phyloP scores from a whole-genome alignment of 2,888 invertebrate genomes.

The Stenchaetothrips biformis region DNA sequence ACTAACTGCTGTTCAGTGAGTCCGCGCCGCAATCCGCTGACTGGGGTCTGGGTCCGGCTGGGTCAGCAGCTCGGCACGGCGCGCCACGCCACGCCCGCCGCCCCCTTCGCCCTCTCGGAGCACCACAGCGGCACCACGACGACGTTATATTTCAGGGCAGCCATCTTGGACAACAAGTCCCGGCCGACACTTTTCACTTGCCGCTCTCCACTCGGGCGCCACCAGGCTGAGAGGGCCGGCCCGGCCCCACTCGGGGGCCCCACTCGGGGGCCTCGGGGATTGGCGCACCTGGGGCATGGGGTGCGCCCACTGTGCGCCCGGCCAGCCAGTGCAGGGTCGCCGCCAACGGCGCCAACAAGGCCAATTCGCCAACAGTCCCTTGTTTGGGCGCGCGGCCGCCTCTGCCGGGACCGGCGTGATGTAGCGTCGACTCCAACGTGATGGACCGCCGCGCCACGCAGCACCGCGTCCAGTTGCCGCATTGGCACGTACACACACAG shows the following conservation, averaged over 20 bases:
- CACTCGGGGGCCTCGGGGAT: background rate
- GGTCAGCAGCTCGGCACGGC: background rate
- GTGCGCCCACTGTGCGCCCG: background rate
- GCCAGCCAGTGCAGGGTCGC: background rate
- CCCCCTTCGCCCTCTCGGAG: background rate
- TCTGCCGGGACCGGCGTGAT: too few relatives aligned
- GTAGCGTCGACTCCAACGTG: too few relatives aligned
- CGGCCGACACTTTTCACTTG: background rate
- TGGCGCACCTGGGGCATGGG: background rate
- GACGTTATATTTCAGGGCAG: background rate
- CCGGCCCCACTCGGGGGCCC: too few relatives aligned
- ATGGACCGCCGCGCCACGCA: too few relatives aligned
- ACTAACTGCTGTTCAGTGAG: conserved; percentile 12
- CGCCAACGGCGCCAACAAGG: too few relatives aligned
- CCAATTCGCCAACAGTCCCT: too few relatives aligned
- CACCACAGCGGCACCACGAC: background rate
- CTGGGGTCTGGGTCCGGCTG: background rate
- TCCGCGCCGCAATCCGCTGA: conserved; percentile 7
- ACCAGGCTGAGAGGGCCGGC: background rate
- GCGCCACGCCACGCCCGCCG: background rate
- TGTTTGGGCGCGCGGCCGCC: too few relatives aligned
- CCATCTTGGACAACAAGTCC: conserved; percentile 5
- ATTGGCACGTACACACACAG: too few relatives aligned
- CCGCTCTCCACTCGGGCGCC: background rate
- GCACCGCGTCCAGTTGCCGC: too few relatives aligned